Evolutionary conservation across 2,113 vertebrate genomes (phyloP).

Genomic region (Crotophaga sulcirostris): DNA sequence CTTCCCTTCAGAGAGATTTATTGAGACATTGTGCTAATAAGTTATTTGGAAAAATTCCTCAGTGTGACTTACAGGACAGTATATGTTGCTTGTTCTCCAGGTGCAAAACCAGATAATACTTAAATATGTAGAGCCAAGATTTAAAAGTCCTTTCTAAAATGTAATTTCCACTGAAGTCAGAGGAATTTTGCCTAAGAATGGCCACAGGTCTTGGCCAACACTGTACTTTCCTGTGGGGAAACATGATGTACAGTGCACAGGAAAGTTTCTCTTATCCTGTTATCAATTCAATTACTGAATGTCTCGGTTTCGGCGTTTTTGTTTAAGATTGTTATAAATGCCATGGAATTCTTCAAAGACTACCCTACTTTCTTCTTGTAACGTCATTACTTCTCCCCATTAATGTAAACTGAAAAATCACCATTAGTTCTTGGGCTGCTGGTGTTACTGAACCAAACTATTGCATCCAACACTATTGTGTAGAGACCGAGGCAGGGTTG

Average conservation of each 20-base stretch:
- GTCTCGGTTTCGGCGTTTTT: not conserved
- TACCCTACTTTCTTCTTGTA: not conserved
- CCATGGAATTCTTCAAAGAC: not conserved
- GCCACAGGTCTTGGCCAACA: not conserved
- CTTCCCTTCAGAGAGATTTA: slow-evolving; percentile 43
- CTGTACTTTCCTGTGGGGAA: not conserved
- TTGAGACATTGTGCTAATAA: not conserved
- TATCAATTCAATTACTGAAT: not conserved
- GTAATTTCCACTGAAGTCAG: not conserved
- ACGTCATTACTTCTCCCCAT: not conserved
- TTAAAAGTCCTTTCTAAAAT: not conserved
- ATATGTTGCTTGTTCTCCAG: slow-evolving; percentile 31
- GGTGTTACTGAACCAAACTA: not conserved
- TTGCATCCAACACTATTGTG: not conserved
- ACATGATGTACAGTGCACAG: fast-evolving
- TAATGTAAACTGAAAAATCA: not conserved
- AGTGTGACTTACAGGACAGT: not conserved
- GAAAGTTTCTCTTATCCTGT: not conserved
- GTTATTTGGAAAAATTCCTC: slow-evolving; percentile 5
- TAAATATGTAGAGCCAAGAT: not conserved
- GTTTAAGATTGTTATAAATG: not conserved
- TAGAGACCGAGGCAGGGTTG: fast-evolving
- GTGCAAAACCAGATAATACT: slow-evolving; percentile 33
- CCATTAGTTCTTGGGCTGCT: not conserved
- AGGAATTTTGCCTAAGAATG: not conserved